Base-by-base conservation (phyloP, 2,113 vertebrate genomes). In the Poicephalus meyeri region DNA sequence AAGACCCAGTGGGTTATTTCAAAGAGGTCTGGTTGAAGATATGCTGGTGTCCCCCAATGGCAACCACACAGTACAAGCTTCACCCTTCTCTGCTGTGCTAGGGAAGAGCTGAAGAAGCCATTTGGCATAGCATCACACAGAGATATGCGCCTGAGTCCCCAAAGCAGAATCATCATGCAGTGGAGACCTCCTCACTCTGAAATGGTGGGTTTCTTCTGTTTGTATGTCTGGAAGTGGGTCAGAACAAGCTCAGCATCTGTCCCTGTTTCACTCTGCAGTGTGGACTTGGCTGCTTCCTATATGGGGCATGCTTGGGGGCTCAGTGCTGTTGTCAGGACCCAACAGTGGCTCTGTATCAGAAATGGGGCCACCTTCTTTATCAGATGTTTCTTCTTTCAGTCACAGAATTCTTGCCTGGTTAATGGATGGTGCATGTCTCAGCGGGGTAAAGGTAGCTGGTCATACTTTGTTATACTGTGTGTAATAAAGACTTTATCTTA, bases 401-500 rank as follows among this genome's bases (percentile, higher is more conserved):
- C 69, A 53, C 19, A 91, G 56, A 47, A 79, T 41, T 79, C 61
- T 80, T 64, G 50, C 26, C 82, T 86, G 82, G 91, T 56, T 44
- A 80, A 88, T 10, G 72, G 53, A 70, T 50, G 42, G 56, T 1
- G 1, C 46, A 4, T 74, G 41, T 80, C 80, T 93, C 46, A 69
- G 78, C 37, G 72, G 68, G 56, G 64, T 66, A 81, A 88, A 73
- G 12, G 73, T 85, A 87, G 41, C 81, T 88, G 88, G 52, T 66
- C 5, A 2, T 61, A 93, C 95, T 96, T 94, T 90, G 87, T 94
- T 95, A 56, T 86, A 60, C 33, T 47, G 53, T 68, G 39, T 74
- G 82, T 96, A 97, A 97, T 97, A 94, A 97, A 97, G 96, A 96
- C 64, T 97, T 95, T 52, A 93, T 88, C 87, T 97, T 96, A 83